Evolutionary conservation across 1,140 invertebrate genomes (phyloP), one percentile per base, ranked within the genome.

Genomic region (Temnothorax longispinosus): DNA sequence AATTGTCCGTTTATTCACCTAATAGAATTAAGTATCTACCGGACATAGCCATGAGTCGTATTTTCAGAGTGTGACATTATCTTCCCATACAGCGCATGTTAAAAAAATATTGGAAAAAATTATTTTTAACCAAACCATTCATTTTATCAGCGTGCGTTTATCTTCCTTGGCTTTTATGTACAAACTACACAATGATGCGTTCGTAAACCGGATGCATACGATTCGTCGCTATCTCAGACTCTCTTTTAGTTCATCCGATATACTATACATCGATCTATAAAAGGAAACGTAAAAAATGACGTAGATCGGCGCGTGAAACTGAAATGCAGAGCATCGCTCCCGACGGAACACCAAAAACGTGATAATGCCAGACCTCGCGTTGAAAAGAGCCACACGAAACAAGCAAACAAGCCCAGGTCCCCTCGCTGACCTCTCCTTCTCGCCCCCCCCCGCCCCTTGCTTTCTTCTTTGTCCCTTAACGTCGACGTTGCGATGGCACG

Each of bases 401-500:
- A 71, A 76, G 65, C 60, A 44, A 69, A 82, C 21, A 7, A 85
- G 10, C 18, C 7, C 27, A 35, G 35, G 4, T 44, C 3, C 38
- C 21, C 3, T n/a, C 6, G 52, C 52, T 74, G 60, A 47, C 32
- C 76, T 47, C 21, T 6, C 18, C 21, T 27, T 38, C 10, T 21
- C 10, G 10, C 18, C 10, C 7, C 27, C 21, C 21, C n/a, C 2
- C 38, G 0, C 13, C n/a, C 21, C 0, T 10, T 3, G 0, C 8
- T 6, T 5, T 8, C 15, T 13, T 72, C 27, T 41, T 0, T 38
- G 44, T 4, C 41, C 56, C 35, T 69, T 62, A 62, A n/a, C 54
- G 47, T 18, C 21, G 65, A 54, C 32, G 86, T 86, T 77, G 84
- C 82, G 84, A 87, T 87, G 87, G 72, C 87, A 90, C 89, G 72